Evolutionary conservation across 2,113 vertebrate genomes (phyloP).

Genomic region (Hemibagrus wyckioides): DNA sequence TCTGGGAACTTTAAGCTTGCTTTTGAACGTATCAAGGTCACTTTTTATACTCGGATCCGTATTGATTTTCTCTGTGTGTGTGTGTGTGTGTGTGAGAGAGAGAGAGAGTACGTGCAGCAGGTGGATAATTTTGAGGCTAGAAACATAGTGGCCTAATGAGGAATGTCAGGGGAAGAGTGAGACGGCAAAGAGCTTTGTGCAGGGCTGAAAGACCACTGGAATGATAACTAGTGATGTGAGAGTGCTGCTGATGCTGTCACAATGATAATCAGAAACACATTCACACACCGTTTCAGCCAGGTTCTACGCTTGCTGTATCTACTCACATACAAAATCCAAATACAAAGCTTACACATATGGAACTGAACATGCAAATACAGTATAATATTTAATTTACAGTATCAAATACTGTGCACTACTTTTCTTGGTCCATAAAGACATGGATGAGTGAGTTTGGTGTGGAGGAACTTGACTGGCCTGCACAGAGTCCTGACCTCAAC

Average conservation of each 20-base stretch:
- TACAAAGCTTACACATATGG: not conserved
- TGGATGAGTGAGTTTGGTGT: no score
- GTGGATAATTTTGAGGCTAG: slow-evolving; percentile 37
- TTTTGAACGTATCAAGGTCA: slow-evolving; percentile 38
- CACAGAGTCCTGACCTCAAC: no score
- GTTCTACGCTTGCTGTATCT: not conserved
- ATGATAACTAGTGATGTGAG: slow-evolving; percentile 42
- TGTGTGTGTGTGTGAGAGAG: slow-evolving; percentile 15
- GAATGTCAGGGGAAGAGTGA: slow-evolving; percentile 37
- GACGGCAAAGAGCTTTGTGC: slow-evolving; percentile 28
- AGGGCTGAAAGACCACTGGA: slow-evolving; percentile 30
- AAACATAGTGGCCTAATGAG: slow-evolving; percentile 30
- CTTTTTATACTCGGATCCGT: slow-evolving; percentile 24
- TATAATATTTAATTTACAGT: not conserved
- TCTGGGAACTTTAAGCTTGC: slow-evolving; percentile 24
- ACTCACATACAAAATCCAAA: not conserved
- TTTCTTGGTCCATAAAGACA: not conserved
- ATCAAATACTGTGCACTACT: no score
- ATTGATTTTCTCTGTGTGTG: slow-evolving; percentile 30
- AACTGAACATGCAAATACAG: not conserved
- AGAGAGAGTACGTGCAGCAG: slow-evolving; percentile 40
- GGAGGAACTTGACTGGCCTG: no score
- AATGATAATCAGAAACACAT: slow-evolving; percentile 33
- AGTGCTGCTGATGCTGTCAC: slow-evolving; percentile 36
- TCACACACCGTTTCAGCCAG: not conserved